These are phyloP conservation scores for Chrysolina oricalcia DNA, from an alignment of 2,888 invertebrate species.

Conservation along the genomic window DNA sequence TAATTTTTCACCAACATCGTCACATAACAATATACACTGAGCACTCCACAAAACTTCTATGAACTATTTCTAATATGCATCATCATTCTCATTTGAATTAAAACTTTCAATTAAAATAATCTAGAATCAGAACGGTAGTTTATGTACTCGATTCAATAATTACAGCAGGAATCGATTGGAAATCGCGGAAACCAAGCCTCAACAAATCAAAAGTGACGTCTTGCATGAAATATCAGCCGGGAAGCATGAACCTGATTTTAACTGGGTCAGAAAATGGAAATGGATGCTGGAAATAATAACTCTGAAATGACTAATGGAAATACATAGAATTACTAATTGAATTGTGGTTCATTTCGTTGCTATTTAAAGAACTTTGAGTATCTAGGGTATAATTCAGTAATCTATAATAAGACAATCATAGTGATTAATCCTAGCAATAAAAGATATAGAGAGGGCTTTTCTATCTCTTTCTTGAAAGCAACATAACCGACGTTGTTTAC, in stretches of 20 bases:
- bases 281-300: constrained; percentile 10
- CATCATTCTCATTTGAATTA: not conserved
- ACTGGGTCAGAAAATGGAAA: constrained; percentile 3
- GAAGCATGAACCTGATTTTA: constrained; percentile 3
- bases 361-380: not conserved
- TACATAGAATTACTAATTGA: not conserved
- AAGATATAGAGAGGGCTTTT: too few relatives aligned
- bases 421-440: too few relatives aligned
- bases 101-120: too few relatives aligned
- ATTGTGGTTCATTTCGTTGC: not conserved
- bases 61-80: too few relatives aligned
- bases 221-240: constrained; percentile 15
- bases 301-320: not conserved
- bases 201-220: constrained; percentile 10
- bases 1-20: too few relatives aligned
- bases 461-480: too few relatives aligned
- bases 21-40: too few relatives aligned
- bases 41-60: too few relatives aligned
- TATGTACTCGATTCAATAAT: not conserved
- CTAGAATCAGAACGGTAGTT: not conserved
- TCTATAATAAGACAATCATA: too few relatives aligned
- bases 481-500: too few relatives aligned
- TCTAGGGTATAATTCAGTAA: too few relatives aligned
- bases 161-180: not conserved
- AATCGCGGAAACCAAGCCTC: not conserved